Percentiles rank a stretch among this genome's conserved stretches.
phyloP scores from a whole-genome alignment of 2,797 vertebrate genomes.

The Anabacerthia variegaticeps region DNA sequence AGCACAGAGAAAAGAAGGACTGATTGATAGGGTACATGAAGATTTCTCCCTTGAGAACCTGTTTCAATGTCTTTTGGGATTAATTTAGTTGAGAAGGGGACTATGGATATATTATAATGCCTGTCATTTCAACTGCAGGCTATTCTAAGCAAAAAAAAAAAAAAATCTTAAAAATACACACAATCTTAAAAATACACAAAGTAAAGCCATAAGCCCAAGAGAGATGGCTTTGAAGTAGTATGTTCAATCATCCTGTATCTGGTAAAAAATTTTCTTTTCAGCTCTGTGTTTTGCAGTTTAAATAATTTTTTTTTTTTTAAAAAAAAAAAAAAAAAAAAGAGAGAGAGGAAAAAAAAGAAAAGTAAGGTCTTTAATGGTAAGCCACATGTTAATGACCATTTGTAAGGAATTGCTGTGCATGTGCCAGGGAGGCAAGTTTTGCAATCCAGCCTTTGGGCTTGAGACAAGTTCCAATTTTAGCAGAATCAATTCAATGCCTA shows the following conservation, averaged over 20 bases:
- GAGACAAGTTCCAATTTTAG: background rate
- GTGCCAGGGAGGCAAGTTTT: background rate
- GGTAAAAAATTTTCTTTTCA: background rate
- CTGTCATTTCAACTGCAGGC: background rate
- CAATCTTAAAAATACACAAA: background rate
- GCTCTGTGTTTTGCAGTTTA: background rate
- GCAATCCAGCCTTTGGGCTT: background rate
- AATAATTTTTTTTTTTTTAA: background rate
- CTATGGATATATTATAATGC: background rate
- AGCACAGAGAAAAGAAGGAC: conserved; percentile 9
- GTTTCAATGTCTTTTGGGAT: background rate
- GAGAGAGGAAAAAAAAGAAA: background rate
- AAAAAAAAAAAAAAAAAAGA: background rate
- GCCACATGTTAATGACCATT: background rate
- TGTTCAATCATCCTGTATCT: background rate
- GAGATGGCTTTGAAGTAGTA: background rate
- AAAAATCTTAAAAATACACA: background rate
- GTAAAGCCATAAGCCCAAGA: background rate
- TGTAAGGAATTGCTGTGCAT: background rate
- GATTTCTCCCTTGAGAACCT: conserved; percentile 1
- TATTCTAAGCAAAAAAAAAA: background rate
- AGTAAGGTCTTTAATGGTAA: background rate
- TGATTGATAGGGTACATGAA: conserved; percentile 8
- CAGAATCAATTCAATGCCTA: background rate
- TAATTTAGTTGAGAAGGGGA: background rate